Base-by-base conservation (phyloP, 2,113 vertebrate species). In the Tetraodon nigroviridis region DNA sequence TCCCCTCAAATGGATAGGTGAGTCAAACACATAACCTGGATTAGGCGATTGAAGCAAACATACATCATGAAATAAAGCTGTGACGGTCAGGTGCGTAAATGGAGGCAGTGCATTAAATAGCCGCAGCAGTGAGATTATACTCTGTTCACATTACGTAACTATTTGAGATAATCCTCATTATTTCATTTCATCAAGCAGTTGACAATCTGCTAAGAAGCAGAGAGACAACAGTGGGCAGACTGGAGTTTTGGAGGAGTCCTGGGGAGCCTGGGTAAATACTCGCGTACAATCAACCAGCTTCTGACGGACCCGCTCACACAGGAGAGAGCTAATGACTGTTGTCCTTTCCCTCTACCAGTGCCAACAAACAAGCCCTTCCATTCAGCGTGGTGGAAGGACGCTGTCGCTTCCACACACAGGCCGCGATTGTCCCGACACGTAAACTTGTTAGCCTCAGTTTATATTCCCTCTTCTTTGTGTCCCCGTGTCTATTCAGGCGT, bases 341-440 rank as follows among this genome's bases (percentile, higher is more conserved):
- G 73, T 60, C 70, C 70, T 65, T 80, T 79, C 63, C 77, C 76
- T 82, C 76, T 54, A 71, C 63, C 77, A 73, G 55, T 22, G 66
- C 62, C 67, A 64, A 72, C 75, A 81, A 79, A 86, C 77, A 86
- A 79, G 64, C 65, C 50, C 64, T 7, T 79, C 75, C 41, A 77
- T 84, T 84, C 79, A 84, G 63, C 2, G 46, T 51, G 22, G n/a
- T 71, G 78, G 66, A 27, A 66, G 53, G 79, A 80, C 49, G 62
- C 79, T 79, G 70, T 71, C 55, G 20, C 74, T 51, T 61, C 61
- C 68, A 58, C 62, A 74, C 50, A 83, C 74, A 79, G 58, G 61
- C 73, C 65, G 61, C 72, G 75, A 60, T 59, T 49, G 60, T 67
- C 71, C 79, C 75, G 55, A 55, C 70, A 74, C 59, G 6, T 47